Base-by-base conservation (phyloP, 2,797 vertebrate genomes). In the Acanthis flammea region DNA sequence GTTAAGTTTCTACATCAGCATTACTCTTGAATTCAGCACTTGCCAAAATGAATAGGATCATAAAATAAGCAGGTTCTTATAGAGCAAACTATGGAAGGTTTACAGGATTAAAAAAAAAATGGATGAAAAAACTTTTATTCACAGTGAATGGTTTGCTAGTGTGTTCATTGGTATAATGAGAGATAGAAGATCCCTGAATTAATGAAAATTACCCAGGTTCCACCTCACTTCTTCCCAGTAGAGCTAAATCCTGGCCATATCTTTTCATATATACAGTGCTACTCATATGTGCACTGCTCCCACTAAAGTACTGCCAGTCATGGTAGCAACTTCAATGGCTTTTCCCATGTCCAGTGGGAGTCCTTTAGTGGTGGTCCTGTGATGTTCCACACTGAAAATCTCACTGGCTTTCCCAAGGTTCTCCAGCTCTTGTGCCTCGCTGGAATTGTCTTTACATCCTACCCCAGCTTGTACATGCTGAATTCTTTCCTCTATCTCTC, bases 21-120 rank as follows among this genome's bases (percentile, higher is more conserved):
- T 67, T 83, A 88, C 57, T 77, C 22, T 68, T 94, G 77, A 89
- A 81, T 93, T 79, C 71, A 87, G 66, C 41, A 53, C n/a, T 89
- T 81, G 39, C 35, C 27, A 68, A 74, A 90, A 92, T 74, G 53
- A 73, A 88, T 30, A 30, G 39, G 19, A 81, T 86, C 45, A 71
- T 57, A 66, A 91, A 90, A 68, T 10, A 90, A 16, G 1, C 6
- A 3, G 55, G 37, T 74, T 71, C n/a, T 9, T 37, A 55, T 54
- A 79, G 4, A 68, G 25, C 30, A 63, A 65, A 44, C 8, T 17
- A 39, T 68, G 54, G 53, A 74, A 63, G 21, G 7, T 50, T 91
- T 66, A 73, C 48, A 62, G 41, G 9, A 50, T 60, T 62, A 9
- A 0, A 3, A n/a, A 53, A 0, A 3, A n/a, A 53, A 53, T 74